phyloP scores from a whole-genome alignment of 2,113 vertebrate species.

The Ranitomeya imitator region DNA sequence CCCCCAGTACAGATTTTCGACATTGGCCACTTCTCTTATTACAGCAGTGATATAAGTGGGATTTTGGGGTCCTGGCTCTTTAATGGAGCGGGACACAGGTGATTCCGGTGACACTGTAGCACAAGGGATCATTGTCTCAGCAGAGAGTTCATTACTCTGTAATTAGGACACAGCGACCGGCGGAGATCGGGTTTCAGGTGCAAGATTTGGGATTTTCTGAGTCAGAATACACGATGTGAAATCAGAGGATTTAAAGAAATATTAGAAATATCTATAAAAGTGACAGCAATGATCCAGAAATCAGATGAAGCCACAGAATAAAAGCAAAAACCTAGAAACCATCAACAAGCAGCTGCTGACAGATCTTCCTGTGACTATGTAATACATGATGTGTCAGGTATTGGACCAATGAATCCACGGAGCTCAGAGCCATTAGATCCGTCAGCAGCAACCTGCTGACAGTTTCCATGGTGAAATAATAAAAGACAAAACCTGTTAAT shows the following conservation, averaged over 20 bases:
- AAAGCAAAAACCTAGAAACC: not conserved
- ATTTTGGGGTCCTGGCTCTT: not conserved
- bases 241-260: not conserved
- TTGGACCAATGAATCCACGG: too few relatives aligned
- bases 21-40: too few relatives aligned
- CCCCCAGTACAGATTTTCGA: too few relatives aligned
- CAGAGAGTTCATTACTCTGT: not conserved
- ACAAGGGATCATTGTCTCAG: not conserved
- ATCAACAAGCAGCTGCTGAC: not conserved
- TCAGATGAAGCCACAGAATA: not conserved
- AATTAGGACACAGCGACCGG: not conserved
- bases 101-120: not conserved
- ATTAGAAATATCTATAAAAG: not conserved
- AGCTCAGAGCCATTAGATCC: too few relatives aligned
- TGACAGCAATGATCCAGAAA: not conserved
- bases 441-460: too few relatives aligned
- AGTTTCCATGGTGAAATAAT: too few relatives aligned
- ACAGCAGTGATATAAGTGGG: too few relatives aligned
- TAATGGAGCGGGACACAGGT: not conserved
- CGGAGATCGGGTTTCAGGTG: not conserved
- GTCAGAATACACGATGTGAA: not conserved
- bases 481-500: too few relatives aligned
- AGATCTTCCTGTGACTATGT: not conserved
- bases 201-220: not conserved
- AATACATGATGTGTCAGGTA: too few relatives aligned